Percentiles rank a stretch among this genome's conserved stretches.
Conservation (phyloP, 2,888 invertebrate species). For the Lithophane semibrunnea region DNA sequence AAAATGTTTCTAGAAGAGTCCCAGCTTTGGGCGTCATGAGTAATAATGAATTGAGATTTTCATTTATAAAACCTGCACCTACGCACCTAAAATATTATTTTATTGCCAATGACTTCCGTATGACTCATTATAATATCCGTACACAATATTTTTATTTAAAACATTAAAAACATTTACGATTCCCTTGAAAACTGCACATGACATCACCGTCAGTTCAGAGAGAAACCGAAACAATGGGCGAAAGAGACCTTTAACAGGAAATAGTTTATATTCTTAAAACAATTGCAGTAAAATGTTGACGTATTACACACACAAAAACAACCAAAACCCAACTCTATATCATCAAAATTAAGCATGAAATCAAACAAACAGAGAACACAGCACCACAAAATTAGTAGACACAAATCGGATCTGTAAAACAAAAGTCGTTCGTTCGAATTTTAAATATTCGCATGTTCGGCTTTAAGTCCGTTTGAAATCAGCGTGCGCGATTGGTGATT, state of each 20-base stretch:
- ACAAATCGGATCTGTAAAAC: conserved; percentile 81
- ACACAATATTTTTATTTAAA: conserved; percentile 58
- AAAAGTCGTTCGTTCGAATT: conserved; percentile 82
- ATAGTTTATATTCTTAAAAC: conserved; percentile 88
- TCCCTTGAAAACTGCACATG: conserved; percentile 78
- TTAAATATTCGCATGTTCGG: conserved; percentile 78
- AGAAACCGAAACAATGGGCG: conserved; percentile 84
- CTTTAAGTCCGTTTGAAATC: conserved; percentile 83
- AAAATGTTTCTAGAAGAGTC: neutral
- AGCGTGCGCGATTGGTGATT: conserved; percentile 84
- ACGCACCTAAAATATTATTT: conserved; percentile 14
- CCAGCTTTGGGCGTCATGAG: neutral
- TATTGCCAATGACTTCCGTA: conserved; percentile 45
- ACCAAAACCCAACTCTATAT: conserved; percentile 65
- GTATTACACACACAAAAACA: conserved; percentile 58
- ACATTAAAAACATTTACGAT: conserved; percentile 67
- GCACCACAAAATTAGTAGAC: conserved; percentile 55
- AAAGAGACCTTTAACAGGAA: conserved; percentile 87
- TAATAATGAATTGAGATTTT: neutral
- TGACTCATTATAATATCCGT: conserved; percentile 54
- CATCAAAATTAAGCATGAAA: conserved; percentile 58
- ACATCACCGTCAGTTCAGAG: conserved; percentile 82
- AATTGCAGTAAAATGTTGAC: conserved; percentile 83
- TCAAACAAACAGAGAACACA: conserved; percentile 41
- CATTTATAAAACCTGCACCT: neutral